Conservation (phyloP, 2,888 invertebrate species). For the Eupithecia tripunctaria region DNA sequence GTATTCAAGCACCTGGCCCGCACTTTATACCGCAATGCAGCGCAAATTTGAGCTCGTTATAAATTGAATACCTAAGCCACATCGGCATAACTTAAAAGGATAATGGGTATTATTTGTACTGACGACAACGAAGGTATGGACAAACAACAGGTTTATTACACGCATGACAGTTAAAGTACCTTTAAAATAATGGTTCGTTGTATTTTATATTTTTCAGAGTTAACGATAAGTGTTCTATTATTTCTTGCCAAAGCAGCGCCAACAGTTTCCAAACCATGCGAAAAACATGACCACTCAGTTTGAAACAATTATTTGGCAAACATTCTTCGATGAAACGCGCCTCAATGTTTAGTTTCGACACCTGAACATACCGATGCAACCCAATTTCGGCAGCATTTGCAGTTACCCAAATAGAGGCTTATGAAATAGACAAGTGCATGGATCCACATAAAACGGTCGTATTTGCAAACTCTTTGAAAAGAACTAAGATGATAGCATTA, state of each 20-base stretch:
- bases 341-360: conserved; percentile 58
- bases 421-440: conserved; percentile 9
- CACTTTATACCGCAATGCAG: conserved; percentile 48
- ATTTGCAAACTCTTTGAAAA: background rate
- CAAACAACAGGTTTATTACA: conserved; percentile 15
- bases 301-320: conserved; percentile 50
- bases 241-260: conserved; percentile 27
- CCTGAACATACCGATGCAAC: conserved; percentile 48
- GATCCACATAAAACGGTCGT: background rate
- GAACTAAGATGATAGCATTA: background rate
- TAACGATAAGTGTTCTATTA: conserved; percentile 11
- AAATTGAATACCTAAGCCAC: conserved; percentile 36
- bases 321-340: conserved; percentile 55
- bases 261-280: conserved; percentile 36
- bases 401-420: conserved; percentile 9
- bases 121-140: conserved; percentile 10
- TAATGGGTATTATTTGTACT: conserved; percentile 25
- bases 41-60: conserved; percentile 49
- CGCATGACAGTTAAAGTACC: background rate
- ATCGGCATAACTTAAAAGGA: conserved; percentile 31
- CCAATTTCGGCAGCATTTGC: conserved; percentile 39
- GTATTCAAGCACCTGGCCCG: conserved; percentile 66
- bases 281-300: conserved; percentile 45
- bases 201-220: background rate
- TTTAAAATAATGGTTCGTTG: background rate